Evolutionary conservation across 2,888 invertebrate genomes (phyloP).

Genomic region (Vannuccia rotundouncinata): DNA sequence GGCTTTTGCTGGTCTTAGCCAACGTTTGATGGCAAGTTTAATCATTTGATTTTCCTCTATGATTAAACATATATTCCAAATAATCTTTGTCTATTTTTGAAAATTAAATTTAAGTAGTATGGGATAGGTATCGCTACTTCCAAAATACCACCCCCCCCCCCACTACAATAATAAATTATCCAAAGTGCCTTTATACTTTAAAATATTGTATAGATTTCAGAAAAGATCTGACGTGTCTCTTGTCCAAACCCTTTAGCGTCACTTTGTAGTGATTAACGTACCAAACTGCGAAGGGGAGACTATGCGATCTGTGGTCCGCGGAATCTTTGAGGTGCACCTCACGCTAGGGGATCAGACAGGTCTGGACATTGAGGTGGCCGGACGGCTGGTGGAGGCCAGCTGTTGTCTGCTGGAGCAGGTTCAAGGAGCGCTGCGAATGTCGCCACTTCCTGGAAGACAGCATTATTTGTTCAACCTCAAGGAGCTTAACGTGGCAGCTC

Average conservation of each 20-base stretch:
- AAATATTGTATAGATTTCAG: not conserved
- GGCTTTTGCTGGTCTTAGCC: slow-evolving; percentile 45
- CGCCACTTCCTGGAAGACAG: slow-evolving; percentile 51
- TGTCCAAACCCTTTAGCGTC: slow-evolving; percentile 47
- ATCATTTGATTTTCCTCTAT: too few relatives aligned
- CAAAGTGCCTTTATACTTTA: too few relatives aligned
- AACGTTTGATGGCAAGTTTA: slow-evolving; percentile 45
- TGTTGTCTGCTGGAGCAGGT: slow-evolving; percentile 41
- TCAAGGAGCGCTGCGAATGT: slow-evolving; percentile 50
- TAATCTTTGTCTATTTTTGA: too few relatives aligned
- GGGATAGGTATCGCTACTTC: too few relatives aligned
- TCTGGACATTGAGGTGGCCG: slow-evolving; percentile 15
- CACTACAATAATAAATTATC: slow-evolving; percentile 34
- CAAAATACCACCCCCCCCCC: too few relatives aligned
- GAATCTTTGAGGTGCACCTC: slow-evolving; percentile 50
- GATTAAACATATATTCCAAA: not conserved
- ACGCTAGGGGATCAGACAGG: slow-evolving; percentile 21
- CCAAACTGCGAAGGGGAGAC: slow-evolving; percentile 49
- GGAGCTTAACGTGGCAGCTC: slow-evolving; percentile 47
- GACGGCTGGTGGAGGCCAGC: slow-evolving; percentile 4
- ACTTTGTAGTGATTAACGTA: slow-evolving; percentile 54
- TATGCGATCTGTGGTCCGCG: slow-evolving; percentile 50
- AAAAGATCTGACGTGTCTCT: not conserved
- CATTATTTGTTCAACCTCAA: slow-evolving; percentile 55
- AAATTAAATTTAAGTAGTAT: too few relatives aligned